Base-by-base conservation (phyloP, 1,140 invertebrate species). In the Metopolophium dirhodum region DNA sequence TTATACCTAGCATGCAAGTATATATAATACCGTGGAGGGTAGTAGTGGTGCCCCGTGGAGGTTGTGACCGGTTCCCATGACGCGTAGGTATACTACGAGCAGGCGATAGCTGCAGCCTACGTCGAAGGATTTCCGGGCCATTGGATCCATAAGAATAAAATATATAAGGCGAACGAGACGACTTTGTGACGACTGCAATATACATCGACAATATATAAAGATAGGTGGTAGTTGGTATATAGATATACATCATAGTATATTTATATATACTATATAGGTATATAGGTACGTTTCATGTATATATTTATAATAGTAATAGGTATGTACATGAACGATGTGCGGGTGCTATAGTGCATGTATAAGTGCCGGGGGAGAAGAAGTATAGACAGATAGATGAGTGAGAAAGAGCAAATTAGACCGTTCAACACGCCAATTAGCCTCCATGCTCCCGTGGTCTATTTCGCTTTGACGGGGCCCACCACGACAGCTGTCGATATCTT, bases 51-150 rank as follows among this genome's bases (percentile, higher is more conserved):
- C 18, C 87, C 85, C 85, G 85, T 41, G 20, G 51, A 90, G 89
- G 37, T 68, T 61, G 89, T 90, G 89, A 68, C 89, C 89, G 89
- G 54, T 90, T 90, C 89, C 89, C 89, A 90, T 90, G 89, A 90
- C 89, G 89, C 45, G 88, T 35, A 51, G 47, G n/a, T n/a, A 68
- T n/a, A 68, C 11, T 30, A 30, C 11, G 37, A 37, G 30, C 30
- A 14, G 61, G 30, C 30, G 30, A 68, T 68, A 68, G 30, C 82
- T 47, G 45, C 35, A 41, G 4, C 89, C 7, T 30, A 41, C 89
- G 54, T 90, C 57, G 14, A 68, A 90, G 89, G 89, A 90, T 90
- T 90, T 90, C 89, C 89, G 89, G 89, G 54, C 89, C 89, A 90
- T 90, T 90, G 89, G 89, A 68, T 90, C 41, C 30, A n/a, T n/a